These are phyloP conservation scores for Ligdia adustata DNA, from an alignment of 2,888 invertebrate genomes.

Conservation along the genomic window DNA sequence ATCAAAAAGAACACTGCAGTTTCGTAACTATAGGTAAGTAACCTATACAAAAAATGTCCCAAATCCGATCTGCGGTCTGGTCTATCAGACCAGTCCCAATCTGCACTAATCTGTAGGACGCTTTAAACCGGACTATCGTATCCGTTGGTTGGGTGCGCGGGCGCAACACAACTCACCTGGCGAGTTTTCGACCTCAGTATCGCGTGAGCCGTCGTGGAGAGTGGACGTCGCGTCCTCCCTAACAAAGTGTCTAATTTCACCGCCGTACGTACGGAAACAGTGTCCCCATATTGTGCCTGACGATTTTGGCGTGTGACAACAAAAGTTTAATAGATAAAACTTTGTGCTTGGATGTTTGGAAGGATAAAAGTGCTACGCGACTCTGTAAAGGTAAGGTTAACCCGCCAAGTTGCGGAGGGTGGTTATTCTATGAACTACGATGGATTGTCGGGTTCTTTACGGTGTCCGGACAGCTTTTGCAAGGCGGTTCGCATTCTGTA, in stretches of 20 bases:
- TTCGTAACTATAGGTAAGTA: too few species aligned
- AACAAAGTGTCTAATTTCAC: constrained; percentile 49
- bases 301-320: constrained; percentile 56
- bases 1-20: too few species aligned
- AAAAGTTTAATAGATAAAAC: constrained; percentile 42
- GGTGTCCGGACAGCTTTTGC: constrained; percentile 64
- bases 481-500: constrained; percentile 69
- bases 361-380: constrained; percentile 50
- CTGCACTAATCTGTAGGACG: constrained; percentile 36
- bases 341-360: constrained; percentile 52
- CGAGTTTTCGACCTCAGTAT: constrained; percentile 66
- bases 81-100: constrained; percentile 30
- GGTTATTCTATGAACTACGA: constrained; percentile 52
- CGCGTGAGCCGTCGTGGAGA: constrained; percentile 59
- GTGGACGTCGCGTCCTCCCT: constrained; percentile 49
- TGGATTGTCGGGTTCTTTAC: constrained; percentile 48
- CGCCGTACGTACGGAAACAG: constrained; percentile 68
- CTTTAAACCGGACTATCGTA: constrained; percentile 65
- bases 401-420: constrained; percentile 58
- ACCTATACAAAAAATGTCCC: neutral
- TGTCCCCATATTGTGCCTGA: constrained; percentile 65
- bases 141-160: constrained; percentile 67
- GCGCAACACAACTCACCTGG: constrained; percentile 68
- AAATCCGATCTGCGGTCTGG: constrained; percentile 17
- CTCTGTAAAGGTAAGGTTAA: constrained; percentile 68